Base-by-base conservation (phyloP, 30 jellyfish, hydroid and myxozoan species). In the Mastigias papua region DNA sequence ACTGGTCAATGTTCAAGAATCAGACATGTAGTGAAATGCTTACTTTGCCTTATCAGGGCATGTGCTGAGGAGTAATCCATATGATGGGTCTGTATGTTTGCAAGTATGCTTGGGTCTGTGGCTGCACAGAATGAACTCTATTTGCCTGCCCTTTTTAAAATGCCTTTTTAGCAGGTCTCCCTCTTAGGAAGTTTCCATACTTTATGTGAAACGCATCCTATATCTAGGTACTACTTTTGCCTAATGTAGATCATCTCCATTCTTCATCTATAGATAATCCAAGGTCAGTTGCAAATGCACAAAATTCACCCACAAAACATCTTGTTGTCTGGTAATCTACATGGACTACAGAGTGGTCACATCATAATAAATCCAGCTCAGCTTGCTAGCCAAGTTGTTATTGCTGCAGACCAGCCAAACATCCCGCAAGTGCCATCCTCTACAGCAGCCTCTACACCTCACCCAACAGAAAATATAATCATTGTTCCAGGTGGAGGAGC, bases 281-380 rank as follows among this genome's bases (percentile, higher is more conserved):
- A 97, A 48, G 98, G 98, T 13, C 98, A 94, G 71, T 69, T 94
- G 15, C 98, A 94, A 50, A 64, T 94, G 81, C 98, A 94, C 67
- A 97, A 97, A 71, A 89, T 94, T 37, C 98, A 94, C 68, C 98
- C 98, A 26, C 98, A 94, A 48, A 94, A 94, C 96, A 94, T 94
- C 65, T 64, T 94, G n/a, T 87, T 94, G 28, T 90, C 98, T 33
- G 98, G 98, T 21, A 94, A 89, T 72, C 72, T 93, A 32, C 82
- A 96, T 6, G 78, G 79, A 23, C 33, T 94, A 8, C 98, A 86
- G 64, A 77, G 97, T 28, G 93, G 96, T 33, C 97, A 94, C 75
- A 80, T 94, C 74, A 94, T 94, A 20, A 92, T 94, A 23, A 94
- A 86, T 73, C 93, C 94, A 29, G 80, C 64, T 71, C 89, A 54